A percentile compares a stretch with the other conserved stretches of the same genome.
phyloP scores from a whole-genome alignment of 2,113 vertebrate genomes.

The Zapus hudsonius region DNA sequence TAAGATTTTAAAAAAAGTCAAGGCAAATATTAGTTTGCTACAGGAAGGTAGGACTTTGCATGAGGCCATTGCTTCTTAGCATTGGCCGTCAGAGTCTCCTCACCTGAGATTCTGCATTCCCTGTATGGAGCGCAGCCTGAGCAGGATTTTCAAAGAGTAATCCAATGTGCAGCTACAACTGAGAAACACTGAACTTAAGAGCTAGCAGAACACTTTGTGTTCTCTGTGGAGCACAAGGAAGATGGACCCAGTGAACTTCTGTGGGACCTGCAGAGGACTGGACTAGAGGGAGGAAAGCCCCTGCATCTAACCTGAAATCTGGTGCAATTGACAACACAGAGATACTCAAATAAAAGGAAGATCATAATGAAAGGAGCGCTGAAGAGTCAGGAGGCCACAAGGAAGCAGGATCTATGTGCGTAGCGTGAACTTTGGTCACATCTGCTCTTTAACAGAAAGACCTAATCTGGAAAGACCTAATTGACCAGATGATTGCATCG shows the following conservation, averaged over 20 bases:
- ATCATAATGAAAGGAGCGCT: neutral
- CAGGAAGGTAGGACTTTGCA: conserved; percentile 34
- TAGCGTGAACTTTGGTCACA: neutral
- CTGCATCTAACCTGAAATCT: neutral
- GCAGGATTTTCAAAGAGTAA: neutral
- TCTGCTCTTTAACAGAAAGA: neutral
- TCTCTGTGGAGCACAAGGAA: neutral
- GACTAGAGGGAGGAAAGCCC: neutral
- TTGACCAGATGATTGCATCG: neutral
- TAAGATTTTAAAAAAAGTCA: conserved; percentile 69
- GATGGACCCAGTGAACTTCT: neutral
- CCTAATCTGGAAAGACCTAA: neutral
- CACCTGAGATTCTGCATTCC: neutral
- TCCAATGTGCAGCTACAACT: neutral
- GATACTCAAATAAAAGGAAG: neutral
- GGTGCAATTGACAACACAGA: neutral
- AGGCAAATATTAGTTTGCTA: conserved; percentile 64
- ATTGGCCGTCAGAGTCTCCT: neutral
- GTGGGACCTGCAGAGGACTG: neutral
- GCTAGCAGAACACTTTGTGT: neutral
- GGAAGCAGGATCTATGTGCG: neutral
- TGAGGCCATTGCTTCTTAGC: conserved; percentile 34
- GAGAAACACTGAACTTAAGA: neutral
- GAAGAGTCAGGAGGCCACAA: neutral
- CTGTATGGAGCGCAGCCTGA: neutral